Evolutionary conservation across 2,888 invertebrate genomes (phyloP).

Genomic region (Phengaris alcon): DNA sequence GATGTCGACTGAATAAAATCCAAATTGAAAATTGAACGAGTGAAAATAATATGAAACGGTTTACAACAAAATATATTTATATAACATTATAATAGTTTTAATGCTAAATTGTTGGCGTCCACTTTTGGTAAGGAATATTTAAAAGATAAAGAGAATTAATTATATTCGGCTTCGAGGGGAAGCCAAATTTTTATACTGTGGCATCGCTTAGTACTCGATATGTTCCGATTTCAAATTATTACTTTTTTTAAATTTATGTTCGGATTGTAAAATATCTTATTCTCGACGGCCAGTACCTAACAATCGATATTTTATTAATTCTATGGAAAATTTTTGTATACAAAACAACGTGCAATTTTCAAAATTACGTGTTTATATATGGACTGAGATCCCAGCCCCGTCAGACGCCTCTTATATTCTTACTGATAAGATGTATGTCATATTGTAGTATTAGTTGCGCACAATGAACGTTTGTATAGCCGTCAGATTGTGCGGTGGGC

Average conservation of each 20-base stretch:
- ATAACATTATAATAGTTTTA: slow-evolving; percentile 37
- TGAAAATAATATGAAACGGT: slow-evolving; percentile 32
- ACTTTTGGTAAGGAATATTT: slow-evolving; percentile 61
- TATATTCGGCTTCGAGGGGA: slow-evolving; percentile 74
- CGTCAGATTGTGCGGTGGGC: no score
- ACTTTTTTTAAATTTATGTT: background rate
- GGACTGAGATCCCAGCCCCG: no score
- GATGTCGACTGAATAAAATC: slow-evolving; percentile 45
- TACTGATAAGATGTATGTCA: no score
- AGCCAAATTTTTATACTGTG: slow-evolving; percentile 63
- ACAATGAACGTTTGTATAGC: no score
- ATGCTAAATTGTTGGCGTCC: slow-evolving; percentile 43
- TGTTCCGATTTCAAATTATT: background rate
- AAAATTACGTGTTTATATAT: no score
- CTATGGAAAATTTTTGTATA: no score
- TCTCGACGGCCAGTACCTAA: no score
- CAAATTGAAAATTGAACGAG: slow-evolving; percentile 25
- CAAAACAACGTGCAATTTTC: no score
- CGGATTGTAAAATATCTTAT: no score
- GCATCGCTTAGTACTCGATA: slow-evolving; percentile 48
- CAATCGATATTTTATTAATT: no score
- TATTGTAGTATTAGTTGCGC: no score
- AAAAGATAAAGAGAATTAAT: slow-evolving; percentile 68
- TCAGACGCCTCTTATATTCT: no score
- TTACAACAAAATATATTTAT: slow-evolving; percentile 39